Evolutionary conservation across 2,113 vertebrate species (phyloP).

Genomic region (Dissostichus mawsoni): DNA sequence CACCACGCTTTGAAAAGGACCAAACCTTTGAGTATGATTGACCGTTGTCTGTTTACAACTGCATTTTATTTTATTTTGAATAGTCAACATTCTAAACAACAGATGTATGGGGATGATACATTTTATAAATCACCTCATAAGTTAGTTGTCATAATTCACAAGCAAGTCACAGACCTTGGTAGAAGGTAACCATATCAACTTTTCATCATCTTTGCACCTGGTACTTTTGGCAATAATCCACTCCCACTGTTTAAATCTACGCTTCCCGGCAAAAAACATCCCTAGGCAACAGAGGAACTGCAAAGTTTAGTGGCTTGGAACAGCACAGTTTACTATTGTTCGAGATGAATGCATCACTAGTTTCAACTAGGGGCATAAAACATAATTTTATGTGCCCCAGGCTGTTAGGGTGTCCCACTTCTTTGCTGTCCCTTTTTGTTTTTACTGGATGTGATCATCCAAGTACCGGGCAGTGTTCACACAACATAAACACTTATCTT

Average conservation of each 20-base stretch:
- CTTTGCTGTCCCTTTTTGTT: not conserved
- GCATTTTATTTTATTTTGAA: not conserved
- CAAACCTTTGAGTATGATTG: not conserved
- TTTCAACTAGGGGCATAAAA: conserved; percentile 9
- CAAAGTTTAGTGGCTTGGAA: not conserved
- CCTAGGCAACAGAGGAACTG: conserved; percentile 13
- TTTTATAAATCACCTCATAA: not conserved
- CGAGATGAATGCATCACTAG: conserved; percentile 11
- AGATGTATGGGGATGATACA: not conserved
- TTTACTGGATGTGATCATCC: not conserved
- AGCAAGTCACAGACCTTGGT: not conserved
- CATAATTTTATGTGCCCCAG: not conserved
- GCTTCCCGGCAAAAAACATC: conserved; percentile 12
- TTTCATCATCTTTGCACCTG: not conserved
- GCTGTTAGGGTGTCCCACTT: not conserved
- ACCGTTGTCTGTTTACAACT: not conserved
- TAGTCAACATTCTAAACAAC: not conserved
- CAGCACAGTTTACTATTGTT: conserved; percentile 9
- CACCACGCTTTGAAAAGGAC: not conserved
- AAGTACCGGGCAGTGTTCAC: not conserved
- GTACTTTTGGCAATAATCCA: not conserved
- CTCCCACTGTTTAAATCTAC: conserved; percentile 9
- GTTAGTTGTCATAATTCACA: not conserved
- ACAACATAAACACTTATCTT: not conserved
- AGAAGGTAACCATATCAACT: not conserved